Evolutionary conservation across 2,888 invertebrate species (phyloP), one percentile per base, ranked within the genome.

Genomic region (Dynastes hyllus): DNA sequence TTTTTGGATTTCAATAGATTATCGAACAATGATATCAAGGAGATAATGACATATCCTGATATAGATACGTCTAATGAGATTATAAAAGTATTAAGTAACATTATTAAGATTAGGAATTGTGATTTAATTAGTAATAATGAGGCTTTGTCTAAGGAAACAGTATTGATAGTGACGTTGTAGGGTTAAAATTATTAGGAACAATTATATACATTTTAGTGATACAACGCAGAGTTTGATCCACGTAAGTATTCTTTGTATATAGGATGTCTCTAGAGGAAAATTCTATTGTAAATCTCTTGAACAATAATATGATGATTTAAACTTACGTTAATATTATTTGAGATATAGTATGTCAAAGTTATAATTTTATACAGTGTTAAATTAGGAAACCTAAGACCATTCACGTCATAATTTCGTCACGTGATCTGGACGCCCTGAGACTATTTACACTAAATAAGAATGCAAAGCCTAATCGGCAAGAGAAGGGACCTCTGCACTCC

Each of bases 1-100:
- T 88, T 88, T 81, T 67, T 89, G 16, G 84, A 88, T 83, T 88
- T 85, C 82, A 82, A 83, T 27, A 78, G 53, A 32, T 29, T 88
- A 3, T 80, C 79, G 1, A 66, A 81, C 29, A 63, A 80, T 66
- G 84, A 87, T 78, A 82, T 89, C 51, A 82, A 81, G 40, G 84
- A 86, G 81, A 87, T 88, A 76, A 80, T 85, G 77, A 81, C 80
- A 4, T 86, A 84, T 83, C 85, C 85, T 13, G 85, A 86, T 83
- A 83, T 88, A 71, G 77, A 75, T 40, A 77, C 81, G 29, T 84
- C 86, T 78, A 75, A 75, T 11, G 81, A 84, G 76, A 83, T 87
- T 77, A 77, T 73, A 22, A 70, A 82, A 16, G 82, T 87, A 78
- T 82, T 88, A 78, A 81, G 82, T 37, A 85, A 84, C 83, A 78